phyloP scores from a whole-genome alignment of 2,113 vertebrate genomes.

The Baryphthengus martii region DNA sequence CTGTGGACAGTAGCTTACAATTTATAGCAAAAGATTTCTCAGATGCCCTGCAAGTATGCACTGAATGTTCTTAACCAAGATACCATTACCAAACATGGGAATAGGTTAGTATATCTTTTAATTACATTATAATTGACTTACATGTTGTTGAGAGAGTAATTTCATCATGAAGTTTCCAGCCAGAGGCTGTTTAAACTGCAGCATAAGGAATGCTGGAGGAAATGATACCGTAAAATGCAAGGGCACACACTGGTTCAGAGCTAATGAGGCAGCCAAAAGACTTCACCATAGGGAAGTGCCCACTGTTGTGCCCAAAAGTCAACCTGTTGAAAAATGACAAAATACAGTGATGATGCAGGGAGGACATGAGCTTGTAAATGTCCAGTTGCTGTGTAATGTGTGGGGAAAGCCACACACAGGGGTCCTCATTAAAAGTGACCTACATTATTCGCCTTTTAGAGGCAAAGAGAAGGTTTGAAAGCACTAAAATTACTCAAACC shows the following conservation, averaged over 20 bases:
- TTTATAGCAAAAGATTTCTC: background rate
- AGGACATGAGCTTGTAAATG: background rate
- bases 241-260: background rate
- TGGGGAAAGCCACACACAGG: background rate
- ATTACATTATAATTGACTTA: slow-evolving; percentile 21
- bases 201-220: background rate
- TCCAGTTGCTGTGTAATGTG: background rate
- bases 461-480: background rate
- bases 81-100: background rate
- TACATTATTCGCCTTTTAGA: slow-evolving; percentile 8
- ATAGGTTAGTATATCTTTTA: background rate
- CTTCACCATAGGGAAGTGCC: background rate
- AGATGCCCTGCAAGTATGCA: background rate
- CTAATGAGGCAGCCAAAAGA: slow-evolving; percentile 11
- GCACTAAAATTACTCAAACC: background rate
- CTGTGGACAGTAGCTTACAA: background rate
- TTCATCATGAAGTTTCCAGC: slow-evolving; percentile 11
- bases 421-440: slow-evolving; percentile 35
- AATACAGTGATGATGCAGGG: background rate
- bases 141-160: background rate
- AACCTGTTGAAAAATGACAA: background rate
- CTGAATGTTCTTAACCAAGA: background rate
- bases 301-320: background rate
- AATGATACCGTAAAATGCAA: slow-evolving; percentile 11
- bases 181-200: background rate